These are phyloP conservation scores for Lysiphlebus fabarum DNA, from an alignment of 1,140 invertebrate genomes.

Conservation along the genomic window DNA sequence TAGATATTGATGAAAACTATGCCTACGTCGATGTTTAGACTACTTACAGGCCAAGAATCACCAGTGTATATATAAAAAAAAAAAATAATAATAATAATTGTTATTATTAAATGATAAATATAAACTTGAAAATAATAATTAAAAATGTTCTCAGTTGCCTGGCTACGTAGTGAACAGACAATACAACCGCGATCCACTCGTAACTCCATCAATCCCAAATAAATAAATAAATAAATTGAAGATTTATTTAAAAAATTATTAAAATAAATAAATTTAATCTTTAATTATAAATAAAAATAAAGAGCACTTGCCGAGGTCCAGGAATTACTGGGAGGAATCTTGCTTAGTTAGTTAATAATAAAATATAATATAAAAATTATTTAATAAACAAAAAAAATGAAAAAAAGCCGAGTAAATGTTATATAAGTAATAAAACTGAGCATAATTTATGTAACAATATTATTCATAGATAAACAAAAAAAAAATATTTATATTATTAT, in stretches of 20 bases:
- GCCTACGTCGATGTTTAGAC: conserved; percentile 99
- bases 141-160: conserved; percentile 38
- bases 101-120: conserved; percentile 1
- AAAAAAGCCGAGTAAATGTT: conserved; percentile 33
- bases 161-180: conserved; percentile 54
- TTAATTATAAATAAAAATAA: neutral
- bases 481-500: conserved; percentile 4
- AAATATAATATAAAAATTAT: conserved; percentile 29
- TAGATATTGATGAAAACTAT: conserved; percentile 99
- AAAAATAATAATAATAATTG: neutral
- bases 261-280: neutral
- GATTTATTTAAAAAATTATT: conserved; percentile 16
- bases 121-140: conserved; percentile 5
- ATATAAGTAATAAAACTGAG: conserved; percentile 39
- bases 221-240: neutral
- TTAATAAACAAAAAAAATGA: conserved; percentile 8
- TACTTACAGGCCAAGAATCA: conserved; percentile 97
- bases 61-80: conserved; percentile 90
- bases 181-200: conserved; percentile 53
- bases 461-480: no score
- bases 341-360: conserved; percentile 35
- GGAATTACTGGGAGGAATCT: neutral
- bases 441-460: conserved; percentile 41
- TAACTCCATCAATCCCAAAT: conserved; percentile 24
- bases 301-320: conserved; percentile 1